A percentile compares a stretch with the other conserved stretches of the same genome.
These are phyloP conservation scores for Lutraria rhynchaena DNA, from an alignment of 1,140 invertebrate species.

Conservation along the genomic window DNA sequence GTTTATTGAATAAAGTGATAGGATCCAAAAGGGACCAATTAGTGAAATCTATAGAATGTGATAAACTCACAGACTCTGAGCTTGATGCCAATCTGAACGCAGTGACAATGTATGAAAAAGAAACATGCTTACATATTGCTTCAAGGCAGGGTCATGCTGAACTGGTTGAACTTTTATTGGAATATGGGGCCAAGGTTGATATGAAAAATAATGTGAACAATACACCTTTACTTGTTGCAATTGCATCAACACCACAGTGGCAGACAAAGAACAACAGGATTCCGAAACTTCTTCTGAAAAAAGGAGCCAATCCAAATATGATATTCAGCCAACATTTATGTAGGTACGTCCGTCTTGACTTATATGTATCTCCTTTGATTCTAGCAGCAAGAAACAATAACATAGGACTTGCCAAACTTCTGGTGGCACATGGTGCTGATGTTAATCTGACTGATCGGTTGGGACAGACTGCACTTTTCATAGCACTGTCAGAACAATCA, in stretches of 20 bases:
- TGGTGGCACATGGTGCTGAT: conserved; percentile 32
- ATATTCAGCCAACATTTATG: background rate
- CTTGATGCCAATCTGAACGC: conserved; percentile 41
- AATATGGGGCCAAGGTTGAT: conserved; percentile 25
- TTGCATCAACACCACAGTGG: conserved; percentile 1
- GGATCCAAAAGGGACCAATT: background rate
- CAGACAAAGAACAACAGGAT: conserved; percentile 16
- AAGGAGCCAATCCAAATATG: conserved; percentile 49
- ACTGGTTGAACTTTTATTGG: conserved; percentile 28
- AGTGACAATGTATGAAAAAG: conserved; percentile 42
- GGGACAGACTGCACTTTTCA: conserved; percentile 18
- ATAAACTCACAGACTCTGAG: background rate
- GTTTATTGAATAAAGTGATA: conserved; percentile 11
- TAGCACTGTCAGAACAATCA: conserved; percentile 11
- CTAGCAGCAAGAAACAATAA: conserved; percentile 35
- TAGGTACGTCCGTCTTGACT: background rate
- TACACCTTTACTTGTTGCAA: conserved; percentile 36
- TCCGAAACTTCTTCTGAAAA: conserved; percentile 33
- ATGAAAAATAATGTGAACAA: conserved; percentile 17
- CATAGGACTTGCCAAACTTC: conserved; percentile 34
- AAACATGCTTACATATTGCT: conserved; percentile 50
- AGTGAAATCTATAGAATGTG: background rate
- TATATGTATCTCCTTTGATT: conserved; percentile 28
- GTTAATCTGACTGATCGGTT: conserved; percentile 27
- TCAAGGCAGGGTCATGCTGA: conserved; percentile 28